phyloP scores from a whole-genome alignment of 2,113 vertebrate genomes.

The Ammodytes marinus region DNA sequence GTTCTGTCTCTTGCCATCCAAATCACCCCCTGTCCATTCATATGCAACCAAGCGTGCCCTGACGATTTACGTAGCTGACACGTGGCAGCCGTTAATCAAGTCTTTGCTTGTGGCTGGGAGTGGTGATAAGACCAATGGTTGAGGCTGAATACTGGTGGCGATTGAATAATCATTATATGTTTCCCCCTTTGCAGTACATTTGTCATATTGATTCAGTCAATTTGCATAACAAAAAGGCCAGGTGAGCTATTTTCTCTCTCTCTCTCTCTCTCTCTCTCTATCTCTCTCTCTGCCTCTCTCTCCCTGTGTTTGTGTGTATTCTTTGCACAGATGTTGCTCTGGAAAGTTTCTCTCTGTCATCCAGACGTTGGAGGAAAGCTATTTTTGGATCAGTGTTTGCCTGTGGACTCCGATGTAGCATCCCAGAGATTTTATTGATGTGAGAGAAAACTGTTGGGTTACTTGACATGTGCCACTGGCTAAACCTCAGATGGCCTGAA shows the following conservation, averaged over 20 bases:
- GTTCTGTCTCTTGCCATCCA: constrained; percentile 9
- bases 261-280: not conserved
- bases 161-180: constrained; percentile 41
- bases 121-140: constrained; percentile 57
- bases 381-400: constrained; percentile 59
- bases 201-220: constrained; percentile 55
- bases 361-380: constrained; percentile 55
- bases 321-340: constrained; percentile 30
- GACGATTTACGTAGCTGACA: constrained; percentile 51
- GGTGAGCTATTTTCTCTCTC: constrained; percentile 22
- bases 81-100: constrained; percentile 58
- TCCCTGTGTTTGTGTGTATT: constrained; percentile 5
- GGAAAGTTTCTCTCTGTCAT: constrained; percentile 49
- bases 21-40: constrained; percentile 38
- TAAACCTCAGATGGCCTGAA: constrained; percentile 31
- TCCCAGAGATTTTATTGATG: constrained; percentile 53
- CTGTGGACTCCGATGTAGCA: constrained; percentile 19
- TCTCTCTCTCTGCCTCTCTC: not conserved
- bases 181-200: constrained; percentile 58
- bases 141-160: constrained; percentile 34
- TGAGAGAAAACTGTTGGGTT: constrained; percentile 27
- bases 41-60: constrained; percentile 23
- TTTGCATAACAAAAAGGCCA: constrained; percentile 60
- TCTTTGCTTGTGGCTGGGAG: constrained; percentile 48
- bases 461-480: constrained; percentile 23